phyloP scores from a whole-genome alignment of 2,113 vertebrate species.

The Penelope pileata region DNA sequence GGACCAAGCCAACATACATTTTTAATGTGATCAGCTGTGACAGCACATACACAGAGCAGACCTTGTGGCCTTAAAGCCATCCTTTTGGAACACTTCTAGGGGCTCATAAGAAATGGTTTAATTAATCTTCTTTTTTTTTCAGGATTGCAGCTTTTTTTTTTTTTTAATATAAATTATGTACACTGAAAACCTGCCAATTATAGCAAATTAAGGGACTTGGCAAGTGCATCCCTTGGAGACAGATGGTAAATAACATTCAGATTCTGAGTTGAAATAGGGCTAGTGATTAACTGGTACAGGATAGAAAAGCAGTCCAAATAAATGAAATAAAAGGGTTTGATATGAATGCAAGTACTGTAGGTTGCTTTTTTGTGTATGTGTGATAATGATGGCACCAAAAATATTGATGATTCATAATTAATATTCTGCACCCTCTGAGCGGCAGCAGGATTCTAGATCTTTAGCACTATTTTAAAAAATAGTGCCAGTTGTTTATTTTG shows the following conservation, averaged over 20 bases:
- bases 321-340: slow-evolving; percentile 75
- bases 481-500: slow-evolving; percentile 54
- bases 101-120: slow-evolving; percentile 79
- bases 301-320: slow-evolving; percentile 77
- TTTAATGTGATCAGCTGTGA: slow-evolving; percentile 84
- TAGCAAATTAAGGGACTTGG: slow-evolving; percentile 85
- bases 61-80: slow-evolving; percentile 77
- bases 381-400: slow-evolving; percentile 56
- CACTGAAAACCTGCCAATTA: slow-evolving; percentile 86
- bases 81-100: slow-evolving; percentile 79
- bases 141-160: slow-evolving; percentile 64
- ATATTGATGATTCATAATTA: slow-evolving; percentile 70
- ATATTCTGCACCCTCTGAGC: slow-evolving; percentile 35
- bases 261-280: slow-evolving; percentile 81
- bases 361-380: slow-evolving; percentile 27
- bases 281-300: slow-evolving; percentile 77
- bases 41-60: slow-evolving; percentile 77
- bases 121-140: slow-evolving; percentile 81
- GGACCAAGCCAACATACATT: slow-evolving; percentile 80
- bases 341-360: slow-evolving; percentile 58
- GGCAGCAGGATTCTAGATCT: slow-evolving; percentile 40
- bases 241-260: slow-evolving; percentile 86
- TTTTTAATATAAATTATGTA: slow-evolving; percentile 82
- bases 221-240: slow-evolving; percentile 80
- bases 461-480: slow-evolving; percentile 36